phyloP scores from a whole-genome alignment of 2,113 vertebrate species.

The Neotoma lepida region DNA sequence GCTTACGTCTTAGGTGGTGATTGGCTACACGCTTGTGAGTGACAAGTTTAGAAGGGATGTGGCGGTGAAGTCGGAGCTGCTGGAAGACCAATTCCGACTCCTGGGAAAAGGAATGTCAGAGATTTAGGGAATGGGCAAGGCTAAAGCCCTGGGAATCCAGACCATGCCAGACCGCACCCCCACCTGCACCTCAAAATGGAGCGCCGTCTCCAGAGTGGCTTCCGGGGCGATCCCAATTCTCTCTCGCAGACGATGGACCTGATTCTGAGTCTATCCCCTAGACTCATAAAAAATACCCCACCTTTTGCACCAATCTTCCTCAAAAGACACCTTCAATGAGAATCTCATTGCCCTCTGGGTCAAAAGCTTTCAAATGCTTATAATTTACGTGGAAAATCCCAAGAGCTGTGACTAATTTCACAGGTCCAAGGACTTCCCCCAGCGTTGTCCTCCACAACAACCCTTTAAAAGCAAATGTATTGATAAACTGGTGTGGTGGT shows the following conservation, averaged over 20 bases:
- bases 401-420: not conserved
- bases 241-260: not conserved
- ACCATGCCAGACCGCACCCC: rapidly evolving
- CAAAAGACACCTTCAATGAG: not conserved
- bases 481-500: not conserved
- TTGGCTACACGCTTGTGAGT: not conserved
- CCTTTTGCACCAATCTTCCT: not conserved
- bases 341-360: not conserved
- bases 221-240: not conserved
- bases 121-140: not conserved
- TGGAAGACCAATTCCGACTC: rapidly evolving
- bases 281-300: not conserved
- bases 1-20: not conserved
- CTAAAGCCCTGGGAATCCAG: not conserved
- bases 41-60: not conserved
- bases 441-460: not conserved
- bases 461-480: slow-evolving; percentile 11
- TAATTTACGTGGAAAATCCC: not conserved
- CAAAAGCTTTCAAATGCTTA: slow-evolving; percentile 36
- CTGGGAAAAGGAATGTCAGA: not conserved
- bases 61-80: too few species aligned
- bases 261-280: not conserved
- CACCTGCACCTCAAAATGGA: not conserved
- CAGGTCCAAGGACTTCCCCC: not conserved
- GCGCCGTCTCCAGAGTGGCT: not conserved